Evolutionary conservation across 2,113 vertebrate species (phyloP).

Genomic region (Engystomops pustulosus): DNA sequence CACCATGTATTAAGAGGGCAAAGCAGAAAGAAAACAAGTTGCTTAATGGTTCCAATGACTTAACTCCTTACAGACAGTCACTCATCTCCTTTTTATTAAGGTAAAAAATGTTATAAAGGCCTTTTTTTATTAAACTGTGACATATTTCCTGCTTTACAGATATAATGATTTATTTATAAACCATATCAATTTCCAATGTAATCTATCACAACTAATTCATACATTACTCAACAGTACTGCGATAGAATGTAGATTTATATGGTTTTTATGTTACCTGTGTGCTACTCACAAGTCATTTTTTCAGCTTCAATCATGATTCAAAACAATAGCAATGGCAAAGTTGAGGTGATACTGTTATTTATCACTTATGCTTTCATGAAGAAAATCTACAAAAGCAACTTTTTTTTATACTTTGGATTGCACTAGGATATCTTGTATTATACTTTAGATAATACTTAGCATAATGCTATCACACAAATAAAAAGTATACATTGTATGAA

Average conservation of each 20-base stretch:
- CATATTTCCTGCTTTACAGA: not conserved
- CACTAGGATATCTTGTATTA: not conserved
- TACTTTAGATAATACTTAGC: not conserved
- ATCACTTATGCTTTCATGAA: not conserved
- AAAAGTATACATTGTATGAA: not conserved
- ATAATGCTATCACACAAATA: not conserved
- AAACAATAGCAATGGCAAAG: conserved; percentile 15
- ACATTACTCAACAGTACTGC: not conserved
- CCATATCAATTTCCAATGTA: not conserved
- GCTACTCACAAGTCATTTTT: conserved; percentile 20
- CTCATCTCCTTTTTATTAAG: no score
- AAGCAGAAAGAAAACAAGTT: no score
- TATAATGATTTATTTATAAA: conserved; percentile 21
- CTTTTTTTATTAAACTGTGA: no score
- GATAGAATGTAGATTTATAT: conserved; percentile 35
- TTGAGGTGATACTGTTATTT: not conserved
- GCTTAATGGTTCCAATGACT: no score
- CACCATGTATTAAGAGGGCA: no score
- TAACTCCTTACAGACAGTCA: no score
- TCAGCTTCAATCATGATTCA: not conserved
- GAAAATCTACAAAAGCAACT: not conserved
- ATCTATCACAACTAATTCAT: not conserved
- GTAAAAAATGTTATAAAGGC: no score
- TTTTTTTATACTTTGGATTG: not conserved
- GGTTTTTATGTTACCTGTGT: not conserved